Evolutionary conservation across 1,140 invertebrate species (phyloP), one percentile per base, ranked within the genome.

Genomic region (Aphidius gifuensis): DNA sequence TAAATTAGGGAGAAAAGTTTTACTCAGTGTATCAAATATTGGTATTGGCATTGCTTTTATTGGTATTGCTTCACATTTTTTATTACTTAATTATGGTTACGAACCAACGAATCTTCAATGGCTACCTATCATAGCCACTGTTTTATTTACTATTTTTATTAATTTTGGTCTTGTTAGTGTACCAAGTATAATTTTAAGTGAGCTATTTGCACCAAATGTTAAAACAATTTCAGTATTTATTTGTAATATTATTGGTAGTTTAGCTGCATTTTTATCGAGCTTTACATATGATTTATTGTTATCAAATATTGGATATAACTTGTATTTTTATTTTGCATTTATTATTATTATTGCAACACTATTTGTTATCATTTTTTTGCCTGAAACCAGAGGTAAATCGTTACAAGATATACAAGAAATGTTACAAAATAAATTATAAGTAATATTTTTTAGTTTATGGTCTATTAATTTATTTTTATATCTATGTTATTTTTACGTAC

Each of bases 251-350:
- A 86, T 86, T 64, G 89, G 88, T 53, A 91, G 89, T 73, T 67
- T 87, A 4, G 85, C 87, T 62, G 88, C 89, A 46, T 92, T 93
- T 66, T 73, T 90, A 3, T 84, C 90, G 11, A 90, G 90, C 21
- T 88, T 88, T 70, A 85, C 88, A 64, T 92, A 89, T 78, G 84
- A 87, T 72, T 81, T 86, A 1, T 76, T 91, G 60, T 76, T 83
- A 51, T 82, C 85, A 64, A 65, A 75, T 3, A 82, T 89, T 43
- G 84, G 85, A n/a, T 86, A 92, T 72, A 86, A 85, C 57, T 85
- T 88, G 45, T 92, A 91, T 77, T 89, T 85, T 82, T 77, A 88
- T n/a, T 95, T 95, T 75, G 82, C 87, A 0, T 76, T 85, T 7
- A 55, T 47, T n/a, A 61, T 68, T 6, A 4, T 54, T 0, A 47